Percentiles rank a stretch among this genome's conserved stretches.
phyloP scores from a whole-genome alignment of 2,888 invertebrate species.

The Slavum lentiscoides region DNA sequence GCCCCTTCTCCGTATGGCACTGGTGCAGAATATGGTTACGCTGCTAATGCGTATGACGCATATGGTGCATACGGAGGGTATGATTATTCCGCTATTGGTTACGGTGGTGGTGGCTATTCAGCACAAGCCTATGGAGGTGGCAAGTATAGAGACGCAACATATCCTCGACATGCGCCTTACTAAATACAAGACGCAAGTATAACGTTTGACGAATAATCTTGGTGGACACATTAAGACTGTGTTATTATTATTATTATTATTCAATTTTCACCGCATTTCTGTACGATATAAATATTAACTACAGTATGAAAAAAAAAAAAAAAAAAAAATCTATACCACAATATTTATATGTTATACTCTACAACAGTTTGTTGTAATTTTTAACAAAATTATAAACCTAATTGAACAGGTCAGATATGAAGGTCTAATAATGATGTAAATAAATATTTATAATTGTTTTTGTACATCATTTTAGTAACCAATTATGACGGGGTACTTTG shows the following conservation, averaged over 20 bases:
- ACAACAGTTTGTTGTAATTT: conserved; percentile 33
- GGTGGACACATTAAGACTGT: conserved; percentile 50
- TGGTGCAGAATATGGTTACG: conserved; percentile 56
- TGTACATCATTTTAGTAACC: conserved; percentile 43
- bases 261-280: conserved; percentile 39
- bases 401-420: conserved; percentile 45
- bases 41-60: conserved; percentile 57
- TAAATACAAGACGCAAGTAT: conserved; percentile 53
- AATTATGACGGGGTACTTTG: background rate
- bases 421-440: conserved; percentile 44
- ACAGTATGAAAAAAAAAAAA: conserved; percentile 5
- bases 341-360: conserved; percentile 39
- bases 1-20: conserved; percentile 50
- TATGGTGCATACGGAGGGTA: conserved; percentile 57
- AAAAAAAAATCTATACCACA: conserved; percentile 20
- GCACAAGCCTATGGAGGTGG: conserved; percentile 57
- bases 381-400: conserved; percentile 48
- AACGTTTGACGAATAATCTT: conserved; percentile 51
- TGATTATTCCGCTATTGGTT: conserved; percentile 55
- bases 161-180: conserved; percentile 56
- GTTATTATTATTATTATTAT: conserved; percentile 45
- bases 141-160: conserved; percentile 56
- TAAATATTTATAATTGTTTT: conserved; percentile 48
- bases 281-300: conserved; percentile 42
- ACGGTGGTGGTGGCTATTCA: conserved; percentile 53